Evolutionary conservation across 2,888 invertebrate genomes (phyloP), one percentile per base, ranked within the genome.

Genomic region (Scrobipalpa atriplicella): DNA sequence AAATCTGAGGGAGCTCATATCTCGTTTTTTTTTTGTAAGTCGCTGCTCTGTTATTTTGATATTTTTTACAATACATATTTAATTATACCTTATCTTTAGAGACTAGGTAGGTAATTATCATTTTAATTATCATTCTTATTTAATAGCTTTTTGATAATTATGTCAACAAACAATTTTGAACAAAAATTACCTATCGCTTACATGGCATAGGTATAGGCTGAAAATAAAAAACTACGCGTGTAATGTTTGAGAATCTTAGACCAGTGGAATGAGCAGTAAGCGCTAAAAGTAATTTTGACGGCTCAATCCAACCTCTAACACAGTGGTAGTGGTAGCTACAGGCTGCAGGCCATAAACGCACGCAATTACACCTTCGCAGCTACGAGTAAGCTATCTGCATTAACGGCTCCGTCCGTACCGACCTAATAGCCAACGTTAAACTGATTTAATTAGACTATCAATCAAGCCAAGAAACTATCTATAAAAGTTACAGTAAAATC

Each of bases 241-340:
- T 5, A 29, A 60, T 39, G 19, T 52, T 65, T 65, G 58, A 58
- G 58, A 58, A 58, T 58, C 65, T 38, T 19, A 52, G 41, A 0
- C 9, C 29, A 52, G 5, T 65, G 36, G 41, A 63, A 66, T 66
- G 19, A 62, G 66, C 41, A 52, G 66, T 66, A 62, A 62, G 21
- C 66, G 62, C 43, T 62, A 21, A 43, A 62, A 62, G 62, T 62
- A 62, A 36, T 62, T 62, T 62, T 62, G 62, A 62, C 62, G 62
- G 62, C 62, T 62, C 47, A 47, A 62, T 62, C 47, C 47, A 43
- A 21, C 62, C n/a, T 21, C 41, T 11, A 8, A 62, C 47, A 13
- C 29, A 19, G 19, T 16, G 29, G 41, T 11, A 19, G 19, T 16
- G 29, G 41, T 11, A 62, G 58, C 58, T 10, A 19, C 19, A 62